Evolutionary conservation across 2,113 vertebrate species (phyloP), one percentile per base, ranked within the genome.

Genomic region (Eudyptes chrysolophus): DNA sequence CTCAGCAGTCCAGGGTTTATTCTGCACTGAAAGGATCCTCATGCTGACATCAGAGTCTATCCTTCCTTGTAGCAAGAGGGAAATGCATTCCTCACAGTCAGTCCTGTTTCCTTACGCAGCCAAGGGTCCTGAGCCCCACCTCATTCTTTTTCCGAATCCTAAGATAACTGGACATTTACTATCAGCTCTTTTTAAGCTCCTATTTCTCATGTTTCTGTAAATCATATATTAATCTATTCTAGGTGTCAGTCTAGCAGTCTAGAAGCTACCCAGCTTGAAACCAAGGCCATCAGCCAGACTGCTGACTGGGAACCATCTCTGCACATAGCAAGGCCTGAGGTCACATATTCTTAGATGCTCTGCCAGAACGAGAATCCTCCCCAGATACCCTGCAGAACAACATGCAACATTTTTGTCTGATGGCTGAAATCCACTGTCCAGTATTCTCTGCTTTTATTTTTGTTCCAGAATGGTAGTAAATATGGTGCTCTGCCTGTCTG

Each of bases 201-300:
- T 42, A 14, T 85, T 79, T 83, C 70, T 93, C 40, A 72, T 0
- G 0, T 58, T 85, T 83, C 54, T 92, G 54, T 94, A 90, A 90
- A 92, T 62, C 58, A 60, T 21, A 32, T 76, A 55, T 95, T 95
- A 30, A 17, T 97, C 76, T 94, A 10, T 97, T 96, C 72, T 48
- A 97, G 95, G 83, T 86, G 79, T 75, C 82, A 94, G 62, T 82
- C 78, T 93, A 85, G 36, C 82, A 46, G 90, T 92, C 64, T 97
- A 96, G 92, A 86, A 86, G 68, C 66, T 84, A 75, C n/a, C 12
- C 62, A 90, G 36, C 54, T 78, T 86, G 85, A 85, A 94, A 88
- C 13, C 8, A 12, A 90, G 69, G 46, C 55, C 62, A 86, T 69
- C 90, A 82, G 58, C 71, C 64, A 74, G 64, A 62, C 66, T 85